A percentile compares a stretch with the other conserved stretches of the same genome.
Evolutionary conservation across 1,140 invertebrate species (phyloP).

Genomic region (Elymnias hypermnestra): DNA sequence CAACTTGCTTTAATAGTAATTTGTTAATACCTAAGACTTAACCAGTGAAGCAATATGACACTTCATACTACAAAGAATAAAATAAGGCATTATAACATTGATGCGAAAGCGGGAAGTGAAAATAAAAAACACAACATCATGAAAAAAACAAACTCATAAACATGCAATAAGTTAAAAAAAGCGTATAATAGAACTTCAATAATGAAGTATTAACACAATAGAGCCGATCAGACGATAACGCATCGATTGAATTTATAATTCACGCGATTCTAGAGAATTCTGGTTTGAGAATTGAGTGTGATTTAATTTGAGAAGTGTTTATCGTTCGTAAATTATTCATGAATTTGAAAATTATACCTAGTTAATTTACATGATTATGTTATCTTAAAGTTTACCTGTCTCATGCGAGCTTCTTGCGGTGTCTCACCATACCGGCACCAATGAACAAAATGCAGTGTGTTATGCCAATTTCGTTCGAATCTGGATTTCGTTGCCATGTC

Average conservation of each 20-base stretch:
- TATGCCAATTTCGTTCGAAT: constrained; percentile 80
- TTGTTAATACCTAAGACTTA: no score
- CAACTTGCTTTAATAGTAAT: no score
- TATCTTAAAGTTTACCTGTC: constrained; percentile 77
- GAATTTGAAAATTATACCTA: no score
- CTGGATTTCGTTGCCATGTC: constrained; percentile 74
- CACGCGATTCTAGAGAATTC: constrained; percentile 2
- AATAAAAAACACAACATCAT: constrained; percentile 15
- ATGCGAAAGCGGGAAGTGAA: background rate
- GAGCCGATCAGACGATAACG: constrained; percentile 3
- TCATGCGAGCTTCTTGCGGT: constrained; percentile 78
- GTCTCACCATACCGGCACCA: constrained; percentile 82
- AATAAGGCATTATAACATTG: background rate
- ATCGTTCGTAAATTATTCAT: no score
- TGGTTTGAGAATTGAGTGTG: no score
- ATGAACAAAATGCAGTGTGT: constrained; percentile 82
- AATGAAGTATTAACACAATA: constrained; percentile 9
- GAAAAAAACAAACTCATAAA: constrained; percentile 12
- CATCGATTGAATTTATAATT: background rate
- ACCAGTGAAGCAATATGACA: no score
- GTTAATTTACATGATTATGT: no score
- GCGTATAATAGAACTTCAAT: constrained; percentile 8
- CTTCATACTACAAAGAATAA: no score
- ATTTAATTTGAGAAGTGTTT: no score
- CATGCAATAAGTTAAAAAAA: constrained; percentile 12